Conservation (phyloP, 2,888 invertebrate genomes). For the Spisula subtruncata region DNA sequence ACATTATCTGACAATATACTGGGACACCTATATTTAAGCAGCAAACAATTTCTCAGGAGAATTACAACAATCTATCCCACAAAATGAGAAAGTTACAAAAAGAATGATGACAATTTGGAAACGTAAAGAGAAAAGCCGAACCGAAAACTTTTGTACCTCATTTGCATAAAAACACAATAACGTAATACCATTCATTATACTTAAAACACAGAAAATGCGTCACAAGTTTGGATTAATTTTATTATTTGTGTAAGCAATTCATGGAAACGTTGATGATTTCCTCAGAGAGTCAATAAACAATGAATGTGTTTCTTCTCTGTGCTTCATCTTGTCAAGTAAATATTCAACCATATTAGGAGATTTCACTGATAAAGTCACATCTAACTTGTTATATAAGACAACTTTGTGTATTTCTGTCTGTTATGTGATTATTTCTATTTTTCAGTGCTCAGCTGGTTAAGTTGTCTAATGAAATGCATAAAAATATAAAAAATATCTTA, state of each 20-base stretch:
- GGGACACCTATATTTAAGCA: constrained; percentile 6
- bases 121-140: background rate
- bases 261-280: constrained; percentile 4
- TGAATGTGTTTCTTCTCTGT: constrained; percentile 7
- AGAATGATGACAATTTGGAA: constrained; percentile 5
- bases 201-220: background rate
- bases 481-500: too few relatives aligned
- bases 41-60: background rate
- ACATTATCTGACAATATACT: constrained; percentile 17
- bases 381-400: background rate
- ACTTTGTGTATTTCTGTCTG: too few relatives aligned
- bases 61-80: background rate
- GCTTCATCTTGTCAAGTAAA: background rate
- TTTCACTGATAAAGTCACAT: background rate
- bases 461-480: too few relatives aligned
- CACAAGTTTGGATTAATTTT: constrained; percentile 23
- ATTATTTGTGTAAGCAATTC: constrained; percentile 20
- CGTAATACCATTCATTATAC: background rate
- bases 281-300: constrained; percentile 17
- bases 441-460: too few relatives aligned
- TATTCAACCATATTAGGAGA: background rate
- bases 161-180: constrained; percentile 1
- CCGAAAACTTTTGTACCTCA: background rate
- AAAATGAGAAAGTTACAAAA: background rate
- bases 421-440: too few relatives aligned